A percentile compares a stretch with the other conserved stretches of the same genome.
These are phyloP conservation scores for Lathamus discolor DNA, from an alignment of 2,113 vertebrate species.

Conservation along the genomic window DNA sequence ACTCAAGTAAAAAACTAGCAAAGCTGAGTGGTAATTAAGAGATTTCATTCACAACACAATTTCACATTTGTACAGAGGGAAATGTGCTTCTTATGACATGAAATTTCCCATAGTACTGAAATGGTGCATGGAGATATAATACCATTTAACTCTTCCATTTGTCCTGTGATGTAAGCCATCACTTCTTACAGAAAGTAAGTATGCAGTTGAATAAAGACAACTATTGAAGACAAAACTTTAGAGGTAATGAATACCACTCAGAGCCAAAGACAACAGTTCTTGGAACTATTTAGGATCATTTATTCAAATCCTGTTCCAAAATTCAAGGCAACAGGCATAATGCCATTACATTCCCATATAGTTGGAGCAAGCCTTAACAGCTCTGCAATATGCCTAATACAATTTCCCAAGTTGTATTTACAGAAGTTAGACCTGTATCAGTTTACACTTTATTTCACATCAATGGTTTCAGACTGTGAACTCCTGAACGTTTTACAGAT, in stretches of 20 bases:
- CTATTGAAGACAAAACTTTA: neutral
- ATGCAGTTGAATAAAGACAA: neutral
- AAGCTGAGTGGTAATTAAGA: slow-evolving; percentile 47
- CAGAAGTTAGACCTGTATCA: neutral
- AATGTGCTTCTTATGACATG: neutral
- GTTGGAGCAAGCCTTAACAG: neutral
- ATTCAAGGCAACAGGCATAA: neutral
- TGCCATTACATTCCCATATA: neutral
- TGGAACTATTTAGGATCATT: neutral
- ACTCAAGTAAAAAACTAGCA: neutral
- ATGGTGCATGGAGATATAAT: neutral
- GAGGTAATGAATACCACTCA: neutral
- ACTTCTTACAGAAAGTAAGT: neutral
- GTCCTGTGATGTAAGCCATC: neutral
- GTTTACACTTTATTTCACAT: neutral
- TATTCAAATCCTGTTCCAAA: neutral
- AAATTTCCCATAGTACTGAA: neutral
- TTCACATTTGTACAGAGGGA: neutral
- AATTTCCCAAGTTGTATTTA: neutral
- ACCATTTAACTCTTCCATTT: neutral
- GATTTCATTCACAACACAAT: slow-evolving; percentile 25
- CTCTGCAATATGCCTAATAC: neutral
- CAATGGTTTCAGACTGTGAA: neutral
- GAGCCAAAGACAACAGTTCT: neutral
- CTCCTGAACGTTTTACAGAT: neutral